Conservation (phyloP, 64 coral and sea anemone genomes). For the Montipora foliosa region DNA sequence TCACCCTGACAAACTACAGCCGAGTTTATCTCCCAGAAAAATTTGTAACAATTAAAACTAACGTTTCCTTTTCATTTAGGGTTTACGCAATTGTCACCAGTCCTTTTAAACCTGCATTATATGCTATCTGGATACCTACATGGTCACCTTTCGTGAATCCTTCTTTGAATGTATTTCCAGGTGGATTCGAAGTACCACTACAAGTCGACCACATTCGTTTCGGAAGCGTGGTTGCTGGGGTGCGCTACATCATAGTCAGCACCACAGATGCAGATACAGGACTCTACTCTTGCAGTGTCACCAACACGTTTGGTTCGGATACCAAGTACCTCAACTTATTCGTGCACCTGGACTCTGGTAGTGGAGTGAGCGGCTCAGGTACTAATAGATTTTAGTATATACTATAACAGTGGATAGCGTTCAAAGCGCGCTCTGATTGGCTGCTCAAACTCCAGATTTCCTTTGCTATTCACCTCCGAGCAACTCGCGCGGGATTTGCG, state of each 20-base stretch:
- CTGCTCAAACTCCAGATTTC: too few relatives aligned
- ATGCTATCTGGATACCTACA: background rate
- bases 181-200: constrained; percentile 48
- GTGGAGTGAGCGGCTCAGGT: constrained; percentile 43
- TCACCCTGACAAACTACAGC: too few relatives aligned
- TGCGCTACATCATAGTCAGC: constrained; percentile 52
- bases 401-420: too few relatives aligned
- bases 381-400: background rate
- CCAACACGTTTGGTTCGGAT: constrained; percentile 66
- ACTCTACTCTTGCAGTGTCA: constrained; percentile 72
- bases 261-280: constrained; percentile 61
- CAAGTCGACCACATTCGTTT: constrained; percentile 51
- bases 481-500: too few relatives aligned
- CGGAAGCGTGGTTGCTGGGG: constrained; percentile 31
- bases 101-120: too few relatives aligned
- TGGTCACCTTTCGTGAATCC: too few relatives aligned
- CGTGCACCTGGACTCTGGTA: constrained; percentile 64
- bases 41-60: too few relatives aligned
- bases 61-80: too few relatives aligned
- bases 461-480: too few relatives aligned
- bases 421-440: too few relatives aligned
- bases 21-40: too few relatives aligned
- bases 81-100: too few relatives aligned
- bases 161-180: background rate
- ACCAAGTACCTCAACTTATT: constrained; percentile 58